phyloP scores from a whole-genome alignment of 2,113 vertebrate species.

The Vidua chalybeata region DNA sequence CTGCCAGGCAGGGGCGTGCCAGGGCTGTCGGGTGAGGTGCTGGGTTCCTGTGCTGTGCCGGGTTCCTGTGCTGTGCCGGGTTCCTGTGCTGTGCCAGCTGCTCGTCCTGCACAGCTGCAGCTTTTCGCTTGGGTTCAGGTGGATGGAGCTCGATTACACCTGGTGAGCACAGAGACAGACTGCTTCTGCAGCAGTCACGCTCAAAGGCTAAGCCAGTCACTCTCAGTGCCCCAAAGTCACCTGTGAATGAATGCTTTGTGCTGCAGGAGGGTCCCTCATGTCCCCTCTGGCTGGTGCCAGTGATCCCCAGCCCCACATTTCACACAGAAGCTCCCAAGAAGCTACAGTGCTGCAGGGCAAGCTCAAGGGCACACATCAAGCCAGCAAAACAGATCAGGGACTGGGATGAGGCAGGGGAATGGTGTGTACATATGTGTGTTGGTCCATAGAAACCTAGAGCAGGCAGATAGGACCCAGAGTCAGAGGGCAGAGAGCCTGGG shows the following conservation, averaged over 20 bases:
- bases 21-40: accelerated
- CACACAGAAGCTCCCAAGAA: neutral
- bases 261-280: accelerated
- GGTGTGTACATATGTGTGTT: neutral
- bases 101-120: neutral
- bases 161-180: neutral
- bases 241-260: neutral
- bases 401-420: neutral
- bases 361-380: neutral
- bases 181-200: neutral
- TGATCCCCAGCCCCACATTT: neutral
- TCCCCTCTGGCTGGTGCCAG: accelerated
- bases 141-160: neutral
- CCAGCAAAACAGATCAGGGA: neutral
- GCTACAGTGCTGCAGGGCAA: neutral
- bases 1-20: no score
- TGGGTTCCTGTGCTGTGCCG: neutral
- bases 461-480: neutral
- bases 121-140: neutral
- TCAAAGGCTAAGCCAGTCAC: neutral
- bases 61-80: no score
- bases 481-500: neutral
- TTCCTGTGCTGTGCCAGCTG: neutral
- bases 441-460: neutral
- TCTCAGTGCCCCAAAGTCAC: neutral